Evolutionary conservation across 2,888 invertebrate species (phyloP), one percentile per base, ranked within the genome.

Genomic region (Eutolmus rufibarbis): DNA sequence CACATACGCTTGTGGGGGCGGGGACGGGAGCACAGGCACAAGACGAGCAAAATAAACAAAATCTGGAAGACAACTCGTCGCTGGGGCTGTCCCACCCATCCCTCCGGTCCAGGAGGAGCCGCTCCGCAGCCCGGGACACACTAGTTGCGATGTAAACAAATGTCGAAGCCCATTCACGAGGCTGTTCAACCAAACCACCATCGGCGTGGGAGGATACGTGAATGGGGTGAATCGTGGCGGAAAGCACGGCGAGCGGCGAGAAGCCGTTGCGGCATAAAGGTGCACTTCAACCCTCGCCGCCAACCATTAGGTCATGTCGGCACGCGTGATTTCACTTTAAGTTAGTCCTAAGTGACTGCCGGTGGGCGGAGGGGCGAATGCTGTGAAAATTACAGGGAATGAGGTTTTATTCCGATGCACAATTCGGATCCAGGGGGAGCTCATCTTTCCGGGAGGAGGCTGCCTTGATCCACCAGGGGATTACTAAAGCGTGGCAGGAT

Each of bases 101-200:
- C 56, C n/a, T 12, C n/a, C 56, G 46, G 31, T 28, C 51, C 81
- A 46, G 31, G 23, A 2, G 12, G 8, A 12, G 31, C 56, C 31
- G 23, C 16, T 46, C 51, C 81, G 0, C 28, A 81, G 12, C 28
- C 31, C n/a, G 46, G 74, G 85, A 74, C 85, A 19, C 66, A 85
- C 85, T 85, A 85, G 85, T 85, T 85, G 85, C 85, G 74, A 85
- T 85, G 85, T 85, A 85, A 85, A 85, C 85, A 85, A 85, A 85
- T 81, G 56, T 81, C 56, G 81, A 81, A 81, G 81, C 81, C 81
- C 81, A 81, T 81, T 81, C 81, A 81, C 37, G 28, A 2, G 79
- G 79, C 12, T 79, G 79, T 16, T 79, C 79, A 5, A 43, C 56
- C 1, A 7, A 51, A 1, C 31, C 28, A 56, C 28, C 51, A 31